Evolutionary conservation across 64 coral and sea anemone species (phyloP), one percentile per base, ranked within the genome.

Genomic region (Montipora foliosa): DNA sequence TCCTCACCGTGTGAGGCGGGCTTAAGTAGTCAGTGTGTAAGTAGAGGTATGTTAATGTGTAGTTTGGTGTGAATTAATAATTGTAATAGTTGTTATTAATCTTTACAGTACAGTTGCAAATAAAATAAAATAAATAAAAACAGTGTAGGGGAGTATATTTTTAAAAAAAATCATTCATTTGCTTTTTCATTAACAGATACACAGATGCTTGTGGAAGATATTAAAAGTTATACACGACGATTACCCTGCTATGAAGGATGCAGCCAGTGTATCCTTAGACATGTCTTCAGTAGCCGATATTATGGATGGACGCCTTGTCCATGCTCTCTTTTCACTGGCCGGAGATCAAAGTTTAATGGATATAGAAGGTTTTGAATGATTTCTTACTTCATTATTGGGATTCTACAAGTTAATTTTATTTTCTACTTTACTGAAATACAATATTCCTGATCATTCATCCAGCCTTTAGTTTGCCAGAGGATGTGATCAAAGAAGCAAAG

Each of bases 201-300:
- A 86, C 44, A 21, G 2, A 49, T 20, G 82, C 71, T 86, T 86
- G n/a, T 86, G 82, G 82, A 16, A 86, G 66, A 86, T 86, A 48
- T 86, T 86, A 71, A 86, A 49, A 64, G 2, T 50, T 3, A 86
- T 86, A 5, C 24, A 83, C 9, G 45, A 86, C 11, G 80, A 46
- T 1, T 46, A 64, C 5, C 10, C 8, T n/a, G 4, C 57, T 11
- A 37, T 17, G 4, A 83, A 15, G 22, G 53, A 8, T 25, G 24
- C 24, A 1, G 52, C n/a, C 21, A 5, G n/a, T 22, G 9, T 45
- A 13, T 78, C 44, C 8, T 17, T 86, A 49, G 62, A 86, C 45
- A 86, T 86, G 82, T 12, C 82, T 49, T 86, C 82, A 86, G 46
- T 86, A 4, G 82, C 82, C 21, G 82, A 86, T 70, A 17, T 86